Percentiles rank a stretch among this genome's conserved stretches.
These are phyloP conservation scores for Heterodera filipjevi DNA, from an alignment of 2,888 invertebrate species.

Conservation along the genomic window DNA sequence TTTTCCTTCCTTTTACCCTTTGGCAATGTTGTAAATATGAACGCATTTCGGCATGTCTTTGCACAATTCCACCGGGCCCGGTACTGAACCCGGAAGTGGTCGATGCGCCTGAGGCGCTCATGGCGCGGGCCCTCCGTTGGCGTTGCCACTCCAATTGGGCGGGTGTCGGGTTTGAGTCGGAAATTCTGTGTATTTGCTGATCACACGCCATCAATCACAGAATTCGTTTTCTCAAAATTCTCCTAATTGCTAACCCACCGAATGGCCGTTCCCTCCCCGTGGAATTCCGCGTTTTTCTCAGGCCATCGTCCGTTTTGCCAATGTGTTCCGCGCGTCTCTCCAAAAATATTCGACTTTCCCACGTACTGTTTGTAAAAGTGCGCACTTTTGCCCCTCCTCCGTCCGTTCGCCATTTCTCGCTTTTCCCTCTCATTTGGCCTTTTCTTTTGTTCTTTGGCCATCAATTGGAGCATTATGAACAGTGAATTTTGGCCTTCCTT, in stretches of 20 bases:
- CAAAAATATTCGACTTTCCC: background rate
- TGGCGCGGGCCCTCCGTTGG: conserved; percentile 16
- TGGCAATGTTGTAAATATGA: conserved; percentile 25
- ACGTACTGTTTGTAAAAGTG: conserved; percentile 4
- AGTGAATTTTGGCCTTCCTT: background rate
- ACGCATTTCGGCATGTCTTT: conserved; percentile 27
- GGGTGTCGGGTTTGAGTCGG: conserved; percentile 18
- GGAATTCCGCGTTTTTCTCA: background rate
- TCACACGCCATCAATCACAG: background rate
- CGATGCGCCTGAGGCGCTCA: conserved; percentile 2
- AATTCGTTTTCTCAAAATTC: background rate
- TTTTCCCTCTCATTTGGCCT: background rate
- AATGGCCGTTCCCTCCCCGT: background rate
- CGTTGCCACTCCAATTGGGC: conserved; percentile 26
- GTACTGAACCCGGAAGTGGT: conserved; percentile 4
- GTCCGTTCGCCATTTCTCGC: background rate
- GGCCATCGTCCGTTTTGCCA: background rate
- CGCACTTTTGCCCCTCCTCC: background rate
- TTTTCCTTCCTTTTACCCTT: conserved; percentile 19
- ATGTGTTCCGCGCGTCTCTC: background rate
- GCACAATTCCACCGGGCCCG: conserved; percentile 22
- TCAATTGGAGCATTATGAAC: background rate
- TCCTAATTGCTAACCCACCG: background rate
- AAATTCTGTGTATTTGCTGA: conserved; percentile 1
- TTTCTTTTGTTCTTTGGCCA: background rate